Evolutionary conservation across 2,113 vertebrate species (phyloP).

Genomic region (Shinisaurus crocodilurus): DNA sequence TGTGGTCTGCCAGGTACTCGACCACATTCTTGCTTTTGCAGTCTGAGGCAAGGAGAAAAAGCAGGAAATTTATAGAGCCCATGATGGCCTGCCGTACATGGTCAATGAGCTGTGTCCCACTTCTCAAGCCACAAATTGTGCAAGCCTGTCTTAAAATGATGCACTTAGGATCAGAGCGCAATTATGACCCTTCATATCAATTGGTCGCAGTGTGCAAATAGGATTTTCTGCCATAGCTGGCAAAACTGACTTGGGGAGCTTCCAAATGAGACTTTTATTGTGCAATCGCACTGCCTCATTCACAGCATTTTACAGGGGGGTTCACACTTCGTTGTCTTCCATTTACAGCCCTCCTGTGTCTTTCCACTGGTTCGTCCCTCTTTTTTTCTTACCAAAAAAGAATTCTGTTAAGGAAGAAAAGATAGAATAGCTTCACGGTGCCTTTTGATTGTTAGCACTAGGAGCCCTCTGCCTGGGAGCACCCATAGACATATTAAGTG

Average conservation of each 20-base stretch:
- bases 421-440: too few species aligned
- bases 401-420: too few species aligned
- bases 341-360: too few species aligned
- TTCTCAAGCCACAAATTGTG: neutral
- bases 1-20: neutral
- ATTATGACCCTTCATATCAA: neutral
- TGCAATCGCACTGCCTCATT: too few species aligned
- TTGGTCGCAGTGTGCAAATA: neutral
- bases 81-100: neutral
- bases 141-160: neutral
- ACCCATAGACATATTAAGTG: neutral
- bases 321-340: too few species aligned
- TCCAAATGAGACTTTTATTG: neutral
- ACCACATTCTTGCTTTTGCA: neutral
- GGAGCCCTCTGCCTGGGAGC: too few species aligned
- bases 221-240: neutral
- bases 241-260: neutral
- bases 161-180: neutral
- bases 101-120: neutral
- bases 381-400: too few species aligned
- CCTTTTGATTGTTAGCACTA: too few species aligned
- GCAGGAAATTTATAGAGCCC: neutral
- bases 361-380: too few species aligned
- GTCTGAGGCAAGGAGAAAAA: neutral
- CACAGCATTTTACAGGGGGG: too few species aligned